Base-by-base conservation (phyloP, 2,888 invertebrate genomes). In the Aspidapion aeneum region DNA sequence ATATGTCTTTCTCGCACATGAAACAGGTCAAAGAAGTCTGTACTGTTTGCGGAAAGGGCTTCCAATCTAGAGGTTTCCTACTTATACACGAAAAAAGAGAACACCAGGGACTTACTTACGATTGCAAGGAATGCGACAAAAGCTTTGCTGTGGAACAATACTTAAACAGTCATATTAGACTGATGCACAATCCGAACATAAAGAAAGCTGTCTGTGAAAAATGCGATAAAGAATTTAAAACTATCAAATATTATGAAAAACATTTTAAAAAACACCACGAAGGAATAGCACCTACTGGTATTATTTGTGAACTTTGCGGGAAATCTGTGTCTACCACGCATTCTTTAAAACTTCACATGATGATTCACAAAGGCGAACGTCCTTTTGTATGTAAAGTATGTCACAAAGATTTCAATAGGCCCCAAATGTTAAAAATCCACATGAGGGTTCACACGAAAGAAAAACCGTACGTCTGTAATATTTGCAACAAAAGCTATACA, bases 221-320 rank as follows among this genome's bases (percentile, higher is more conserved):
- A 12, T 61, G 61, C 49, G 9, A 9, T 12, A 48, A 48, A 48
- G n/a, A 9, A n/a, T 48, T 48, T 48, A 48, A 12, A 12, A 9
- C 9, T n/a, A 9, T n/a, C 9, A n/a, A 12, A 48, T 48, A 9
- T 9, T 48, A 12, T n/a, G n/a, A 48, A 48, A 48, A n/a, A 48
- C 49, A 48, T n/a, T n/a, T 48, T 9, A 48, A n/a, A n/a, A n/a
- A 48, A 48, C 49, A 48, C 49, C 9, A 48, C 9, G n/a, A 48
- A 9, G n/a, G 49, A n/a, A 48, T 48, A n/a, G 49, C n/a, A n/a
- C n/a, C n/a, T n/a, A n/a, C n/a, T n/a, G n/a, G n/a, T n/a, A n/a
- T n/a, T n/a, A n/a, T n/a, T 9, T 87, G 87, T 67, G 79, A 83
- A 0, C 75, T 84, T 1, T 87, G 87, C 66, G 83, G 84, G 0